Evolutionary conservation across 2,797 vertebrate genomes (phyloP).

Genomic region (Serranus cabrilla): DNA sequence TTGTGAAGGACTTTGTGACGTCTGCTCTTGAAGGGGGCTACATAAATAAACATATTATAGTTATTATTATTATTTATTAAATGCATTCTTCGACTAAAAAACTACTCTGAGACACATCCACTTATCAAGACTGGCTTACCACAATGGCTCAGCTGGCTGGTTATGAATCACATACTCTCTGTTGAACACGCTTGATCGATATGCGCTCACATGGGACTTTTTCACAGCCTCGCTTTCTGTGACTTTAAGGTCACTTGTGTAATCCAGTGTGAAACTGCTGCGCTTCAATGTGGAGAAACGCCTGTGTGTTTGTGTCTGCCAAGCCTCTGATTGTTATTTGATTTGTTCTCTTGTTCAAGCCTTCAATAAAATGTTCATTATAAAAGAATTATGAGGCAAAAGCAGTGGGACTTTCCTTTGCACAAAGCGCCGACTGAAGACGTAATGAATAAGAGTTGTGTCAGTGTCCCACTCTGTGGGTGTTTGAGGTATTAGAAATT

Average conservation of each 20-base stretch:
- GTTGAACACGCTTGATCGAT: not conserved
- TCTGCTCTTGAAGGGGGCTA: too few relatives aligned
- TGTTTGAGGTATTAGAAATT: not conserved
- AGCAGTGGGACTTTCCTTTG: not conserved
- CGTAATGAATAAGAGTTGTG: not conserved
- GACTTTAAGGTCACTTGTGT: not conserved
- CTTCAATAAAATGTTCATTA: not conserved
- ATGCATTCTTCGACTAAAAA: not conserved
- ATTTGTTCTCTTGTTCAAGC: slow-evolving; percentile 9
- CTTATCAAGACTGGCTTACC: slow-evolving; percentile 8
- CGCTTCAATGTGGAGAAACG: not conserved
- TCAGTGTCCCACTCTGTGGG: not conserved
- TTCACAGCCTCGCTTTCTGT: not conserved
- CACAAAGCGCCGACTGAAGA: not conserved
- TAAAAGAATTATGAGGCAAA: not conserved
- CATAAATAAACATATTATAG: too few relatives aligned
- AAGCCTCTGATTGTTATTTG: not conserved
- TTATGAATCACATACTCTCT: not conserved
- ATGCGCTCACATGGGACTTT: not conserved
- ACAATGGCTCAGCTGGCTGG: slow-evolving; percentile 7
- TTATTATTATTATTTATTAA: not conserved
- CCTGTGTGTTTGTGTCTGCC: not conserved
- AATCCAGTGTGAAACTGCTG: too few relatives aligned
- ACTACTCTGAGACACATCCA: slow-evolving; percentile 1
- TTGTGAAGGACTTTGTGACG: too few relatives aligned